These are phyloP conservation scores for Pyrochroa serraticornis DNA, from an alignment of 2,888 invertebrate genomes.

Conservation along the genomic window DNA sequence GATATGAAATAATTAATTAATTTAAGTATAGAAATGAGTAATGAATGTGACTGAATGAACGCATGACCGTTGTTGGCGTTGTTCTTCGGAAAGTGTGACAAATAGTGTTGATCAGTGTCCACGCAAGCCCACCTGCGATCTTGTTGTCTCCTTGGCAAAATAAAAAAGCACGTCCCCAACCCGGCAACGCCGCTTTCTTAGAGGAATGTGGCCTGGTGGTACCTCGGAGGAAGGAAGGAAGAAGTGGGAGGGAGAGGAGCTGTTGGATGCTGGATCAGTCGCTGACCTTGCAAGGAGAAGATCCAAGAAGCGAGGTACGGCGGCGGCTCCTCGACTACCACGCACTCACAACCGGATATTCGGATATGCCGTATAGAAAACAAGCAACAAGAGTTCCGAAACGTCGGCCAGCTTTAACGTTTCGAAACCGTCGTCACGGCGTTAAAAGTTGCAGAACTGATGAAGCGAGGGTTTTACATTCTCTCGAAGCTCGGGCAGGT, in stretches of 20 bases:
- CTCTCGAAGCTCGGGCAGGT: no score
- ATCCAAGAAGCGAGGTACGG: slow-evolving; percentile 35
- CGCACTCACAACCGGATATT: slow-evolving; percentile 38
- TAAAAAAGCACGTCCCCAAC: slow-evolving; percentile 12
- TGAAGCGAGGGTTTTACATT: no score
- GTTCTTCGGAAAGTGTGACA: no score
- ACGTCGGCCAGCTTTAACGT: no score
- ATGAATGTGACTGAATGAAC: no score
- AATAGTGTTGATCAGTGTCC: not conserved
- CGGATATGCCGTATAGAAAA: slow-evolving; percentile 52
- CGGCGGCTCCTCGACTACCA: slow-evolving; percentile 21
- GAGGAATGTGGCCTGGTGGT: slow-evolving; percentile 47
- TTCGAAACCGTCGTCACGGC: no score
- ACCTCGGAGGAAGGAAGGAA: slow-evolving; percentile 55
- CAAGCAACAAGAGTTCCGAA: slow-evolving; percentile 27
- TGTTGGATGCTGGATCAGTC: slow-evolving; percentile 49
- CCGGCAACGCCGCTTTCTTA: slow-evolving; percentile 46
- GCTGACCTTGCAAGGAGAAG: slow-evolving; percentile 59
- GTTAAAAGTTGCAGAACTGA: no score
- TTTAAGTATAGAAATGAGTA: no score
- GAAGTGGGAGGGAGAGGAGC: slow-evolving; percentile 42
- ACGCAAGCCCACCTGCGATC: not conserved
- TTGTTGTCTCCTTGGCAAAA: not conserved
- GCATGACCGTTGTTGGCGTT: no score
- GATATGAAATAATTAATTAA: no score